Conservation (phyloP, 2,888 invertebrate genomes). For the Cephus runcator region DNA sequence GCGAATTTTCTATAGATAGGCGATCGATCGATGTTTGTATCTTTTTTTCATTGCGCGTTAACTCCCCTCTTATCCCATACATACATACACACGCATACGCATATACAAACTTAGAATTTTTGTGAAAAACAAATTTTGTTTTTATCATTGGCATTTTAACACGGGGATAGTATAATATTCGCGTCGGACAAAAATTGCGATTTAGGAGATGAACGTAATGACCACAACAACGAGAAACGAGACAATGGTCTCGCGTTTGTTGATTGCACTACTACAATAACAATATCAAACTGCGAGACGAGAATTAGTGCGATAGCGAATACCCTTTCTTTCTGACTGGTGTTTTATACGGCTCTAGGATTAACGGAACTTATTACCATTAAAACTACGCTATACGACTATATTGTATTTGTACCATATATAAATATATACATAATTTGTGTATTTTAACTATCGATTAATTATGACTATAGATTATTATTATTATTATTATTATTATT, state of each 20-base stretch:
- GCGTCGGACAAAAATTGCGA: not conserved
- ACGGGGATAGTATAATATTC: not conserved
- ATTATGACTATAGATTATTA: slow-evolving; percentile 5
- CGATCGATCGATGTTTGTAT: not conserved
- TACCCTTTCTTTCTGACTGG: slow-evolving; percentile 22
- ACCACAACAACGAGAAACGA: not conserved
- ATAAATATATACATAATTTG: slow-evolving; percentile 21
- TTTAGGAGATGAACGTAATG: not conserved
- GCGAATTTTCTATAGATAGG: not conserved
- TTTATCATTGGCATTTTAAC: not conserved
- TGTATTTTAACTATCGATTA: slow-evolving; percentile 13
- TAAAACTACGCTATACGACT: slow-evolving; percentile 26
- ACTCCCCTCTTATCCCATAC: not conserved
- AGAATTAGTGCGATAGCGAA: not conserved
- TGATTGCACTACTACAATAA: not conserved
- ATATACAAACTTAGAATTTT: not conserved
- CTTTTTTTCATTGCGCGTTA: not conserved
- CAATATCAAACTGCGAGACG: not conserved
- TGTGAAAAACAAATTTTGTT: not conserved
- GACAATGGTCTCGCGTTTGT: too few species aligned
- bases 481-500: slow-evolving; percentile 9
- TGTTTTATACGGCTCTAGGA: slow-evolving; percentile 33
- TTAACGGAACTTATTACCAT: slow-evolving; percentile 24
- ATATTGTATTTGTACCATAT: slow-evolving; percentile 28
- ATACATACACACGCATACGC: not conserved